These are phyloP conservation scores for Strongylocentrotus purpuratus DNA, from an alignment of 35 echinoderm and acorn worm species.

Conservation along the genomic window DNA sequence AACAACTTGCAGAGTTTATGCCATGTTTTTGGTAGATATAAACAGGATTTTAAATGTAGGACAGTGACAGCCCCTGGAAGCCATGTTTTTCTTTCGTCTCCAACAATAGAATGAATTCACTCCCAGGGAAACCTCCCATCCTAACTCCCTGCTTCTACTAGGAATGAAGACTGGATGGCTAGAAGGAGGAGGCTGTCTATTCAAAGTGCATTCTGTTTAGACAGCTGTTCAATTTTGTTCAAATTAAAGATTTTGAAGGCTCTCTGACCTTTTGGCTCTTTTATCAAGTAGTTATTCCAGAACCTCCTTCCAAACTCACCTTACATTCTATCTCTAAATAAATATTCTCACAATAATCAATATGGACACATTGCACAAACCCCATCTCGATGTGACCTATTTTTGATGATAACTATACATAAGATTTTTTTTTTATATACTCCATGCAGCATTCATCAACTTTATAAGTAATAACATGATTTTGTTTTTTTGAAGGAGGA, in stretches of 20 bases:
- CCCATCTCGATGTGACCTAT: background rate
- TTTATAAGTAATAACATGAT: no score
- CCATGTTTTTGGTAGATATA: background rate
- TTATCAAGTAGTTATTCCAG: slow-evolving; percentile 4
- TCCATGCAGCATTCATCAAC: no score
- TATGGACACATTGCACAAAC: slow-evolving; percentile 8
- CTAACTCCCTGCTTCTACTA: background rate
- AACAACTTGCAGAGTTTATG: no score
- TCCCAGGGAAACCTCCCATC: background rate
- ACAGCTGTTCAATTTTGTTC: slow-evolving; percentile 17
- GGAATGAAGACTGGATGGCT: background rate
- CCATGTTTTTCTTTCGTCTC: background rate
- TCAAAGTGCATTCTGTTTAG: background rate
- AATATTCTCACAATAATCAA: slow-evolving; percentile 19
- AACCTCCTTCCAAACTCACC: background rate
- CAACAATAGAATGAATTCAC: background rate
- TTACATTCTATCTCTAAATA: background rate
- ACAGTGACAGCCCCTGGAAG: background rate
- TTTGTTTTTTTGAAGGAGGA: no score
- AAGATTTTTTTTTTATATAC: no score
- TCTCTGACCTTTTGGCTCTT: background rate
- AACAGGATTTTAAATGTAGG: background rate
- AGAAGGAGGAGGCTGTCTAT: background rate
- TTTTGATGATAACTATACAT: background rate
- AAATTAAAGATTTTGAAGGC: background rate